Percentiles rank a stretch among this genome's conserved stretches.
Evolutionary conservation across 2,113 vertebrate genomes (phyloP).

Genomic region (Ophthalmolycus amberensis): DNA sequence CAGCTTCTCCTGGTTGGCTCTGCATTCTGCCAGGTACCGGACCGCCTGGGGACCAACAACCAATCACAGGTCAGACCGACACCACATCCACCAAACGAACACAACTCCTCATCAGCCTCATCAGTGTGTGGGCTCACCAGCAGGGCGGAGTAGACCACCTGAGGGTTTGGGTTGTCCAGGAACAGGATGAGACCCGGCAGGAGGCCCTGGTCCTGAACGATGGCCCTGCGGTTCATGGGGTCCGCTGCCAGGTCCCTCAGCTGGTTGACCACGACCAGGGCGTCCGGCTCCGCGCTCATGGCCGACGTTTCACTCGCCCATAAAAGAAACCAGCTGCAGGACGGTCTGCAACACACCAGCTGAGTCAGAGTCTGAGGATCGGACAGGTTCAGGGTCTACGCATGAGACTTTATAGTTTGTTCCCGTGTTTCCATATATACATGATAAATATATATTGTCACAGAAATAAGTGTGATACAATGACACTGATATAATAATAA

Average conservation of each 20-base stretch:
- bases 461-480: too few relatives aligned
- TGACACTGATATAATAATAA: too few relatives aligned
- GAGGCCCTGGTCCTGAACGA: conserved; percentile 95
- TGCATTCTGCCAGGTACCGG: conserved; percentile 93
- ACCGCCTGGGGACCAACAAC: conserved; percentile 82
- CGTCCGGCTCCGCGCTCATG: conserved; percentile 91
- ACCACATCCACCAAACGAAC: too few relatives aligned
- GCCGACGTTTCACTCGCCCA: conserved; percentile 78
- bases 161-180: conserved; percentile 91
- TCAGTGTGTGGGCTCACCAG: conserved; percentile 82
- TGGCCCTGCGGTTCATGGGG: conserved; percentile 91
- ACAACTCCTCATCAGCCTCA: too few relatives aligned
- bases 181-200: conserved; percentile 95
- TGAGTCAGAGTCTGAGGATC: not conserved
- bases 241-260: conserved; percentile 92
- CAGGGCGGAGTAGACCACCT: conserved; percentile 94
- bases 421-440: too few relatives aligned
- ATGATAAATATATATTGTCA: too few relatives aligned
- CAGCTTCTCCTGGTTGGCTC: conserved; percentile 93
- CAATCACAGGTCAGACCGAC: conserved; percentile 17
- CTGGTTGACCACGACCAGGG: conserved; percentile 91
- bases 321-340: conserved; percentile 37
- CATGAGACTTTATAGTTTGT: too few relatives aligned
- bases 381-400: too few relatives aligned
- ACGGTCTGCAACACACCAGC: not conserved